phyloP scores from a whole-genome alignment of 2,888 invertebrate genomes.

The Sepioteuthis lessoniana region DNA sequence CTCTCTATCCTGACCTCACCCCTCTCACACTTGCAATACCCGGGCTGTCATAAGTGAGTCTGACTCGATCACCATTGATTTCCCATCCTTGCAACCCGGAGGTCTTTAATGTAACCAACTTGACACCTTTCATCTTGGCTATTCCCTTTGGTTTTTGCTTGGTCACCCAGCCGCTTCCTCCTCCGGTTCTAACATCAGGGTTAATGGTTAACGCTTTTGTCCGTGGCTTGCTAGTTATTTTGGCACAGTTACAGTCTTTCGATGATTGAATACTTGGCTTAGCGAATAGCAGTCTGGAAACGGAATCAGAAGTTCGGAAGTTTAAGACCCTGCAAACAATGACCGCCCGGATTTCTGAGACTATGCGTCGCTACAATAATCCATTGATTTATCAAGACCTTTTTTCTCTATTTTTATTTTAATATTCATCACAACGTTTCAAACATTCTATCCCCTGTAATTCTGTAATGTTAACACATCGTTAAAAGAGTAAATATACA shows the following conservation, averaged over 20 bases:
- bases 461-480: no score
- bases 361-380: no score
- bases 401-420: no score
- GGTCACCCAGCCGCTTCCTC: background rate
- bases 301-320: background rate
- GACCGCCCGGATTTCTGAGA: no score
- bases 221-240: background rate
- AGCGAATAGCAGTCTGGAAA: background rate
- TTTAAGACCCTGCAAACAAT: no score
- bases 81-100: background rate
- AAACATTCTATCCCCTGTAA: no score
- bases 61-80: slow-evolving; percentile 9
- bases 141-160: slow-evolving; percentile 16
- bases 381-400: no score
- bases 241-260: background rate
- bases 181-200: background rate
- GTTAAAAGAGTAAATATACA: no score
- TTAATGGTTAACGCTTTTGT: background rate
- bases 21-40: background rate
- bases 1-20: background rate
- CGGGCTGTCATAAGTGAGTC: background rate
- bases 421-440: no score
- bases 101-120: background rate
- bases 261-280: background rate
- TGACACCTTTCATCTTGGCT: slow-evolving; percentile 2